phyloP scores from a whole-genome alignment of 1,140 invertebrate genomes.

The Scaptomyza pallida region DNA sequence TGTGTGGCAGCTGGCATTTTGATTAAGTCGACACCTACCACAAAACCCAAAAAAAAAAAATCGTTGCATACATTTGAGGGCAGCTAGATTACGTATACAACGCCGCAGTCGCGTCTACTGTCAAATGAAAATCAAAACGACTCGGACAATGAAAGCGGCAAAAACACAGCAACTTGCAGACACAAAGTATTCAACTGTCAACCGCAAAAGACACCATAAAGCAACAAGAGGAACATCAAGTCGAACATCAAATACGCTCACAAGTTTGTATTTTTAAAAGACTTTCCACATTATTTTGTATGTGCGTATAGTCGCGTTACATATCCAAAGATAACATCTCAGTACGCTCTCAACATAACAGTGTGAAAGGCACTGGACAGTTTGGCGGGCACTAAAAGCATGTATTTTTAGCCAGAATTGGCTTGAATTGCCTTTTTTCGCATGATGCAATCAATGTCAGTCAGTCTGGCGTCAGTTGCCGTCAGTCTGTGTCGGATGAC shows the following conservation, averaged over 20 bases:
- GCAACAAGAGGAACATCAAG: background rate
- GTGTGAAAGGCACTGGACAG: constrained; percentile 43
- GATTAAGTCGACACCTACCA: constrained; percentile 47
- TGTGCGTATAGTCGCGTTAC: too few species aligned
- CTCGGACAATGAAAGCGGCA: constrained; percentile 35
- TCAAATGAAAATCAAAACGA: constrained; percentile 48
- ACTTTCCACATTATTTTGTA: too few species aligned
- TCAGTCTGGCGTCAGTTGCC: constrained; percentile 32
- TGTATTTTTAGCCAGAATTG: constrained; percentile 4
- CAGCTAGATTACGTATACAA: constrained; percentile 30
- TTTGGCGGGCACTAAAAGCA: constrained; percentile 32
- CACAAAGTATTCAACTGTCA: constrained; percentile 48
- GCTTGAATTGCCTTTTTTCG: constrained; percentile 39
- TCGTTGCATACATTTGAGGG: constrained; percentile 47
- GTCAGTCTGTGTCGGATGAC: constrained; percentile 1
- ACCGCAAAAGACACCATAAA: constrained; percentile 41
- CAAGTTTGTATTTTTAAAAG: too few species aligned
- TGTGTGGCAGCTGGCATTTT: constrained; percentile 53
- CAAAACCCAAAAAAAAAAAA: constrained; percentile 23
- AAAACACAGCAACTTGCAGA: constrained; percentile 5
- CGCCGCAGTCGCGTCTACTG: constrained; percentile 33
- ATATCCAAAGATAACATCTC: too few species aligned
- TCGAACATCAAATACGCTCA: constrained; percentile 25
- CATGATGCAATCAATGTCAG: constrained; percentile 61
- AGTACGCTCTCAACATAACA: background rate